Evolutionary conservation across 2,888 invertebrate genomes (phyloP).

Genomic region (Callosobruchus maculatus): DNA sequence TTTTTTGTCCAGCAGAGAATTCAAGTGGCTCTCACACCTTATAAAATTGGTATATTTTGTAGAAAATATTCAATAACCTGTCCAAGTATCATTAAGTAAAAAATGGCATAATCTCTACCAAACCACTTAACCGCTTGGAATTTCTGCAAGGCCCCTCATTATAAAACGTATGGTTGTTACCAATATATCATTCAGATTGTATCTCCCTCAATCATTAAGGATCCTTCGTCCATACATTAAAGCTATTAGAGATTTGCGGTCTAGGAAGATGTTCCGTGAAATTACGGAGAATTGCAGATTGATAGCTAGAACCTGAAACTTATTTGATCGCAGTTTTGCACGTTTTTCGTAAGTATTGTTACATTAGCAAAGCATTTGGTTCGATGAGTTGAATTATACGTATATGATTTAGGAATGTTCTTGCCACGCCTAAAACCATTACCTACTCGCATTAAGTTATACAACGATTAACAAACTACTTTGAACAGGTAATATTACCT

Average conservation of each 20-base stretch:
- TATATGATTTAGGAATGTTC: too few species aligned
- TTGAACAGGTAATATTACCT: too few species aligned
- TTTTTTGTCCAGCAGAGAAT: too few species aligned
- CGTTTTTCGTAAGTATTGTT: not conserved
- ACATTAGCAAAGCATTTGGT: not conserved
- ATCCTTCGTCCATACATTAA: not conserved
- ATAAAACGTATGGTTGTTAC: not conserved
- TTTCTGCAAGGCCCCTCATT: not conserved
- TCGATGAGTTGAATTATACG: too few species aligned
- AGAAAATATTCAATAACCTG: not conserved
- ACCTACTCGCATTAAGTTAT: too few species aligned
- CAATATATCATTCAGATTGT: not conserved
- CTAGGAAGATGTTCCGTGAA: not conserved
- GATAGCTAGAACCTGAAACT: not conserved
- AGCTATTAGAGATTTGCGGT: not conserved
- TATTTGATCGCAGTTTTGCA: not conserved
- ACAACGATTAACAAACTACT: too few species aligned
- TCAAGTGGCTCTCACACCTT: too few species aligned
- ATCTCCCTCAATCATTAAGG: not conserved
- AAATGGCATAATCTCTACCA: not conserved
- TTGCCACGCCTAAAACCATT: too few species aligned
- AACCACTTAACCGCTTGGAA: not conserved
- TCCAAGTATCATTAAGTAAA: not conserved
- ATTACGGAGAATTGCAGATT: not conserved
- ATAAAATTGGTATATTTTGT: not conserved